Conservation (phyloP, 2,797 vertebrate genomes). For the Platyrinchus mystaceus region DNA sequence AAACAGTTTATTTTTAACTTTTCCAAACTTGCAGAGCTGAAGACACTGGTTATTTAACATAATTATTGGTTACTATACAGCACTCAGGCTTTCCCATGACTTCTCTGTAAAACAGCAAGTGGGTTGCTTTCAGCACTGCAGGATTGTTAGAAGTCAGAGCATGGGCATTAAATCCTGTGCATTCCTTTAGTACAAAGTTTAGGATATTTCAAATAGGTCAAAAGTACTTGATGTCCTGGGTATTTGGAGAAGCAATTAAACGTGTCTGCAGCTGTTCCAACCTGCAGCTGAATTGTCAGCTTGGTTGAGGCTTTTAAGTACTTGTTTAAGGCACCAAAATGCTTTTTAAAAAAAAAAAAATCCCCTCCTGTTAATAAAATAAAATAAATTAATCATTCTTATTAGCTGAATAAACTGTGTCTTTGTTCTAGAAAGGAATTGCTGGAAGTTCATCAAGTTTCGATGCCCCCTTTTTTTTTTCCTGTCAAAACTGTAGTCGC, state of each 20-base stretch:
- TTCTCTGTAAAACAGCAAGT: not conserved
- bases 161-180: not conserved
- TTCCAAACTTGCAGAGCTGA: not conserved
- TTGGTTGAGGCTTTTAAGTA: not conserved
- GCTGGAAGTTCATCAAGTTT: conserved; percentile 18
- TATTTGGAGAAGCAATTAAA: conserved; percentile 28
- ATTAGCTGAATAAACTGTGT: not conserved
- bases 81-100: not conserved
- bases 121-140: not conserved
- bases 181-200: not conserved
- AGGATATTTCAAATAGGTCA: conserved; percentile 23
- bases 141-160: not conserved
- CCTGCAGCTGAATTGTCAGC: conserved; percentile 16
- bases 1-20: not conserved
- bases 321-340: not conserved
- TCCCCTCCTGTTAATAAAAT: not conserved
- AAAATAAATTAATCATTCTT: not conserved
- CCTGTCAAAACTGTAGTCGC: not conserved
- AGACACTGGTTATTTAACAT: not conserved
- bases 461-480: not conserved
- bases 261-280: not conserved
- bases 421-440: conserved; percentile 5
- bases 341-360: not conserved
- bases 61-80: not conserved
- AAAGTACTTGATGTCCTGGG: not conserved